Conservation (phyloP, 2,797 vertebrate genomes). For the Cercopithecus hamlyni region DNA sequence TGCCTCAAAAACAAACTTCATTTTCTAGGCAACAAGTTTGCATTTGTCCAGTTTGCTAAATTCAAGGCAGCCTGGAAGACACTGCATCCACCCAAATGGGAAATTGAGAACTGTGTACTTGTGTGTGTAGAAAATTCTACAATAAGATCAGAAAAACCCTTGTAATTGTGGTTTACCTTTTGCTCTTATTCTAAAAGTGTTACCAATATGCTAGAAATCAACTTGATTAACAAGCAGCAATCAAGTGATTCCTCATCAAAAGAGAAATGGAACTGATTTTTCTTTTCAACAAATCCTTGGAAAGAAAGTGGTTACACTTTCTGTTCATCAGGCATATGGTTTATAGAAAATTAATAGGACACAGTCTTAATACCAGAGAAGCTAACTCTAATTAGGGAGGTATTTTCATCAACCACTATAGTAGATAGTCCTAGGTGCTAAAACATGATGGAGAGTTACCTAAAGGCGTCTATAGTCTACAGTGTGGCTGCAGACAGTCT, state of each 20-base stretch:
- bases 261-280: not conserved
- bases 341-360: not conserved
- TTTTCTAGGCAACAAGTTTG: slow-evolving; percentile 36
- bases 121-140: slow-evolving; percentile 62
- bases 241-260: not conserved
- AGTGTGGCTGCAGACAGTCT: not conserved
- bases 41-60: slow-evolving; percentile 50
- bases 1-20: slow-evolving; percentile 37
- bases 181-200: slow-evolving; percentile 14
- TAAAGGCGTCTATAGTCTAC: not conserved
- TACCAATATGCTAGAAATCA: slow-evolving; percentile 33
- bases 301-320: not conserved
- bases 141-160: slow-evolving; percentile 47
- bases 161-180: not conserved
- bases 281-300: not conserved
- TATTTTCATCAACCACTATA: not conserved
- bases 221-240: not conserved
- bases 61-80: slow-evolving; percentile 29
- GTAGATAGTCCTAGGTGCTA: not conserved
- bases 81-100: slow-evolving; percentile 56
- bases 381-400: not conserved
- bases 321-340: not conserved
- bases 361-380: not conserved
- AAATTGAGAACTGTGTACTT: slow-evolving; percentile 60
- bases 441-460: not conserved